These are phyloP conservation scores for Chelonoidis abingdonii DNA, from an alignment of 2,113 vertebrate species.

Conservation along the genomic window DNA sequence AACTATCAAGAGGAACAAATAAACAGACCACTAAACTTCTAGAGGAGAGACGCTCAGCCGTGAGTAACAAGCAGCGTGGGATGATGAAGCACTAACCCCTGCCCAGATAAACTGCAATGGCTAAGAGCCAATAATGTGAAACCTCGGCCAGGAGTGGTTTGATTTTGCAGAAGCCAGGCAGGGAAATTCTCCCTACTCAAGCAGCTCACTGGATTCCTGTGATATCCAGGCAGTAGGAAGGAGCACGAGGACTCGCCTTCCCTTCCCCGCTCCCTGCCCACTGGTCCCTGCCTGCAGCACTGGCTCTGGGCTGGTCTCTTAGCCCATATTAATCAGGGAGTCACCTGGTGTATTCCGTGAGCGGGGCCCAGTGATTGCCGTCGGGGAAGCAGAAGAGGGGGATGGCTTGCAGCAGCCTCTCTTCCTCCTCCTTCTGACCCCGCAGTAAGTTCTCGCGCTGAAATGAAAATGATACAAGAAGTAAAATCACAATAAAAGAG, in stretches of 20 bases:
- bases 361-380: conserved; percentile 88
- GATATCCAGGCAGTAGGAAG: not conserved
- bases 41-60: not conserved
- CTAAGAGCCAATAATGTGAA: not conserved
- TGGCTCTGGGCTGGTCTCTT: too few relatives aligned
- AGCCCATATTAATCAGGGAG: not conserved
- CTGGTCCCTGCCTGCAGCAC: not conserved
- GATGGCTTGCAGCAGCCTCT: conserved; percentile 89
- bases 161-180: not conserved
- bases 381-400: conserved; percentile 97
- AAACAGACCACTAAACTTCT: not conserved
- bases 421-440: conserved; percentile 93
- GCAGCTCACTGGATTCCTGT: too few relatives aligned
- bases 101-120: not conserved
- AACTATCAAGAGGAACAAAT: not conserved
- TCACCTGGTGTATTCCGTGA: conserved; percentile 91
- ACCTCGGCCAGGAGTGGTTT: not conserved
- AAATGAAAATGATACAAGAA: not conserved
- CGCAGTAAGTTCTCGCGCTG: conserved; percentile 90
- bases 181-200: not conserved
- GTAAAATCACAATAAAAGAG: not conserved
- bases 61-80: not conserved
- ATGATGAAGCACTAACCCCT: not conserved
- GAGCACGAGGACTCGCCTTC: not conserved
- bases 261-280: not conserved